Evolutionary conservation across 2,113 vertebrate species (phyloP).

Genomic region (Tympanuchus pallidicinctus): DNA sequence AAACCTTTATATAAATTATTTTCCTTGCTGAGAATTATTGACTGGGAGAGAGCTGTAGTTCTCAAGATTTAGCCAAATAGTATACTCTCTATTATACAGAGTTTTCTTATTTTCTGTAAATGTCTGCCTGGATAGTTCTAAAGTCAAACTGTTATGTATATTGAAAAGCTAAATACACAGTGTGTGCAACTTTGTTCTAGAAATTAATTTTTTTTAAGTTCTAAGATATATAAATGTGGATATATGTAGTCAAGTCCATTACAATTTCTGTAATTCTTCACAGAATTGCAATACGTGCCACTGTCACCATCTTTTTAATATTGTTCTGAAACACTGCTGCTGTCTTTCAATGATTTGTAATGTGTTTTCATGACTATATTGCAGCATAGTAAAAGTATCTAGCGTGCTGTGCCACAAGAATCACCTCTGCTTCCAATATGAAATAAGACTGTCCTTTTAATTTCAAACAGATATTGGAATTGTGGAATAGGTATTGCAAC

Average conservation of each 20-base stretch:
- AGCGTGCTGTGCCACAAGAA: background rate
- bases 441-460: background rate
- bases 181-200: background rate
- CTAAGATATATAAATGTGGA: background rate
- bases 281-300: background rate
- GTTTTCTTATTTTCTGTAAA: background rate
- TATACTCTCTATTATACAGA: background rate
- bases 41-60: background rate
- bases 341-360: background rate
- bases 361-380: background rate
- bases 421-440: background rate
- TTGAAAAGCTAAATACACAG: background rate
- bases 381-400: background rate
- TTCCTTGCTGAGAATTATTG: background rate
- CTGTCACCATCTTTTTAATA: background rate
- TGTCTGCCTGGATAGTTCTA: background rate
- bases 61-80: background rate
- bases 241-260: background rate
- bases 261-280: background rate
- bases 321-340: fast-evolving
- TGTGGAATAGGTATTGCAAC: background rate
- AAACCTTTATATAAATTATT: background rate
- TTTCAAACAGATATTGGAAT: background rate
- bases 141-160: background rate
- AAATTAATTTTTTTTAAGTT: background rate